Base-by-base conservation (phyloP, 35 echinoderm and acorn worm species). In the Lytechinus variegatus region DNA sequence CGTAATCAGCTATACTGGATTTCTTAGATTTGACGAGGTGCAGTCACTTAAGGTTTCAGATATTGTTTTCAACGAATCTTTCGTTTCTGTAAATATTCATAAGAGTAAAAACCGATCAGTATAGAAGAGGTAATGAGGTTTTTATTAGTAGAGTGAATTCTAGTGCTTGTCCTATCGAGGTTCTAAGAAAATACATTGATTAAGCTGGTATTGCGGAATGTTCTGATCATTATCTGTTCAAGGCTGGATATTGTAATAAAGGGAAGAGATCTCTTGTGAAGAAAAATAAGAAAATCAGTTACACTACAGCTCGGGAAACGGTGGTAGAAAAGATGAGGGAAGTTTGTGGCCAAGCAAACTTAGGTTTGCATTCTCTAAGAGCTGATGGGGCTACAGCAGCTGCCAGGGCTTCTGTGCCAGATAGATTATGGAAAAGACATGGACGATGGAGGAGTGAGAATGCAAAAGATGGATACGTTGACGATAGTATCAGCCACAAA, bases 331-430 rank as follows among this genome's bases (percentile, higher is more conserved):
- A 13, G 5, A 8, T 89, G 16, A 6, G 28, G 28, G 87, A 89
- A 12, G 87, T 89, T 29, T 89, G 87, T 27, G 87, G 87, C 2
- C 4, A 28, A 89, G 87, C 87, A 9, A 6, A 27, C 33, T 52
- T 89, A 28, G 87, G 87, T 6, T 12, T 89, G 2, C 87, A 89
- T 52, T 89, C 87, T 9, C 16, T 89, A 1, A 89, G 87, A 19
- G 87, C 87, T 2, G 87, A 28, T 9, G 87, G 52, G 8, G 87
- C 87, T 89, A 89, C 5, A 2, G 87, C 87, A 1, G 87, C 87
- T 52, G 87, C 87, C n/a, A 89, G 87, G 21, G 87, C 87, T 19
- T 89, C 87, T 12, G 87, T 89, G 87, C 87, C 87, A 2, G 87
- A 89, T 19, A 89, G 87, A n/a, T n/a, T n/a, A 12, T 89, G 87